These are phyloP conservation scores for Kryptolebias ocellatus DNA, from an alignment of 2,797 vertebrate genomes.

Conservation along the genomic window DNA sequence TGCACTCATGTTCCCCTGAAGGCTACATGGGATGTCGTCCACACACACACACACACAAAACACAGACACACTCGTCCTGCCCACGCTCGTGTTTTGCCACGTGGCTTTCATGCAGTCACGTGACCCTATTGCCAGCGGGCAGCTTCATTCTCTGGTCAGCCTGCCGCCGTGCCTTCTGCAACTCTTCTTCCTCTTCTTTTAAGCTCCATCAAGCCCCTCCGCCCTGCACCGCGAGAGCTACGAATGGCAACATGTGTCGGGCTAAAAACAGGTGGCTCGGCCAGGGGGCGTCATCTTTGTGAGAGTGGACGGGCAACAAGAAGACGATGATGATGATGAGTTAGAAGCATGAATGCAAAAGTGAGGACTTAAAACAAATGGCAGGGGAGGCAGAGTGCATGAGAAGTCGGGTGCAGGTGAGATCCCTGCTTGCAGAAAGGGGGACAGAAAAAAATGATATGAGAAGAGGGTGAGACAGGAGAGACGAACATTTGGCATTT, in stretches of 20 bases:
- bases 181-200: not conserved
- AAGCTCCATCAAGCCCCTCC: slow-evolving; percentile 24
- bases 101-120: slow-evolving; percentile 45
- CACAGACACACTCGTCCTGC: slow-evolving; percentile 25
- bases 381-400: not conserved
- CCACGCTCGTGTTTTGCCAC: slow-evolving; percentile 50
- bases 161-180: slow-evolving; percentile 19
- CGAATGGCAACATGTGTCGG: slow-evolving; percentile 39
- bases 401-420: slow-evolving; percentile 30
- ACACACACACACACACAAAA: slow-evolving; percentile 28
- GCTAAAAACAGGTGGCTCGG: slow-evolving; percentile 23
- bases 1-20: slow-evolving; percentile 43
- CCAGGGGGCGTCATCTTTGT: slow-evolving; percentile 28
- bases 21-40: slow-evolving; percentile 55
- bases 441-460: slow-evolving; percentile 17
- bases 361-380: not conserved
- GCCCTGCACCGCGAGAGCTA: slow-evolving; percentile 31
- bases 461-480: slow-evolving; percentile 20
- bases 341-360: slow-evolving; percentile 17
- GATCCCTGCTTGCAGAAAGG: not conserved
- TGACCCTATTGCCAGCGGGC: slow-evolving; percentile 45
- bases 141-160: slow-evolving; percentile 31
- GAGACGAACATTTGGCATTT: slow-evolving; percentile 61
- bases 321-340: slow-evolving; percentile 19
- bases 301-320: not conserved